Conservation (phyloP, 2,888 invertebrate species). For the Athalia rosae region DNA sequence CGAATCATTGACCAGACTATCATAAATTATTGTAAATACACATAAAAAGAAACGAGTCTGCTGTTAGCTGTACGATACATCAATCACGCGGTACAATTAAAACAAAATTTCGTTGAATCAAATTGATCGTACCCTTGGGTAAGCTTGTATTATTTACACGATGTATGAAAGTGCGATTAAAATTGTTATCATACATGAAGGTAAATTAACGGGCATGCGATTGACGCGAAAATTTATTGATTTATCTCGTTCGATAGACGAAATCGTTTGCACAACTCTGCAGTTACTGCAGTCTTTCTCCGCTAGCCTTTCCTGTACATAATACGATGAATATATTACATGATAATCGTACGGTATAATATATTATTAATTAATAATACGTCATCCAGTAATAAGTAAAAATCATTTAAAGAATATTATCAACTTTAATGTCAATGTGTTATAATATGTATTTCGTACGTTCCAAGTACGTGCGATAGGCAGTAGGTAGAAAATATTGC, state of each 20-base stretch:
- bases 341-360: slow-evolving; percentile 8
- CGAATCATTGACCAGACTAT: slow-evolving; percentile 9
- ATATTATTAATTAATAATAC: slow-evolving; percentile 24
- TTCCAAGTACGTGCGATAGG: slow-evolving; percentile 35
- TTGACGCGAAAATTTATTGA: slow-evolving; percentile 16
- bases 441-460: slow-evolving; percentile 37
- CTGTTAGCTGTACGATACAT: slow-evolving; percentile 15
- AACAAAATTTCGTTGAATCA: slow-evolving; percentile 26
- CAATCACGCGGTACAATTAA: slow-evolving; percentile 30
- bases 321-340: slow-evolving; percentile 10
- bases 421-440: slow-evolving; percentile 38
- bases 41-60: slow-evolving; percentile 15
- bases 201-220: slow-evolving; percentile 18
- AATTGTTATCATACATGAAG: background rate
- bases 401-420: slow-evolving; percentile 31
- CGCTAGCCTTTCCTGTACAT: slow-evolving; percentile 44
- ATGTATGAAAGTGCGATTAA: background rate
- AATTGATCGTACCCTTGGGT: slow-evolving; percentile 37
- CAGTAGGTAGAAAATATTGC: slow-evolving; percentile 52
- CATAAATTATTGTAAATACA: slow-evolving; percentile 11
- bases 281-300: slow-evolving; percentile 39
- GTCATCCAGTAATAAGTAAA: slow-evolving; percentile 17
- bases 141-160: slow-evolving; percentile 37
- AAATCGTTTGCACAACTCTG: slow-evolving; percentile 38
- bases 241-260: slow-evolving; percentile 34